A percentile compares a stretch with the other conserved stretches of the same genome.
These are phyloP conservation scores for Cheilosia vernalis DNA, from an alignment of 2,888 invertebrate genomes.

Conservation along the genomic window DNA sequence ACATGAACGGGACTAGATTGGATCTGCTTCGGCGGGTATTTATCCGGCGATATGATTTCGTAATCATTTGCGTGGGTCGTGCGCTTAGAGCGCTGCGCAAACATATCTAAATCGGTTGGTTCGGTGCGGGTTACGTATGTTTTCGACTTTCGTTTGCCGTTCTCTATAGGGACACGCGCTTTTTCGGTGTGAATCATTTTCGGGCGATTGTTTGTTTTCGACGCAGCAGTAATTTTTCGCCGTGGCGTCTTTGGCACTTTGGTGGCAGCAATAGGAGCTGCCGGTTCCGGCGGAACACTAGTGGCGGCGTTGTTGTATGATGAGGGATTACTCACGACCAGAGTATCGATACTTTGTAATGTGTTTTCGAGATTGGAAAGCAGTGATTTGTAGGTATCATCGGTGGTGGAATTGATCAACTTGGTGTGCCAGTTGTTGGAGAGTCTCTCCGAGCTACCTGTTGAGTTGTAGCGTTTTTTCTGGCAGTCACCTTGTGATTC, in stretches of 20 bases:
- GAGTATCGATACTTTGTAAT: conserved; percentile 83
- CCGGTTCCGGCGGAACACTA: conserved; percentile 65
- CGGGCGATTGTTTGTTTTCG: conserved; percentile 84
- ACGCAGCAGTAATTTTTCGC: conserved; percentile 77
- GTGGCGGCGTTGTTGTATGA: conserved; percentile 65
- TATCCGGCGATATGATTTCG: conserved; percentile 81
- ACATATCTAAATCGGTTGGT: conserved; percentile 76
- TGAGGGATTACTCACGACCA: conserved; percentile 80
- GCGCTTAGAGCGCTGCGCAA: conserved; percentile 71
- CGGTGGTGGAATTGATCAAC: conserved; percentile 79
- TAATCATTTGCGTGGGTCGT: conserved; percentile 81
- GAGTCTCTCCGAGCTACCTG: conserved; percentile 60
- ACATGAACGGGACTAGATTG: conserved; percentile 80
- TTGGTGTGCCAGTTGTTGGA: conserved; percentile 80
- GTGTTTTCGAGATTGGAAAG: conserved; percentile 84
- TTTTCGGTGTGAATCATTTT: conserved; percentile 92
- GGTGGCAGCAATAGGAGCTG: conserved; percentile 16
- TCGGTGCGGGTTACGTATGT: conserved; percentile 84
- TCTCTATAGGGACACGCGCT: conserved; percentile 84
- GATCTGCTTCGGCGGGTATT: conserved; percentile 81
- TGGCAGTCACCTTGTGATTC: conserved; percentile 23
- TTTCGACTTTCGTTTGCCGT: conserved; percentile 85
- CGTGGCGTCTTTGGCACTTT: conserved; percentile 75
- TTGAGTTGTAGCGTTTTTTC: conserved; percentile 77
- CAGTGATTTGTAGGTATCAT: conserved; percentile 83